Conservation (phyloP, 2,797 vertebrate genomes). For the Acanthis flammea region DNA sequence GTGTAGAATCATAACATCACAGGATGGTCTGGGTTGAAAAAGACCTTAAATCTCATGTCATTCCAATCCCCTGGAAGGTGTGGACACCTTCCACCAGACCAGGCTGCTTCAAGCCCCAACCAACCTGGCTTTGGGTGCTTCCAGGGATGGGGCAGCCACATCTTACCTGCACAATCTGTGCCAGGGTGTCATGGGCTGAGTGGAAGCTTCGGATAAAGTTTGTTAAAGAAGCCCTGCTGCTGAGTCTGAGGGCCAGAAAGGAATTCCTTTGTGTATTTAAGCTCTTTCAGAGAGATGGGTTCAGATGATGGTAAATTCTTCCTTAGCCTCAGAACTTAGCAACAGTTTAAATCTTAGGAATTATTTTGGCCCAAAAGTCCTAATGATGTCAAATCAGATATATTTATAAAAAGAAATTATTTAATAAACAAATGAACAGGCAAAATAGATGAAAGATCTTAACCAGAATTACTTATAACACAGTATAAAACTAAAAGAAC, state of each 20-base stretch:
- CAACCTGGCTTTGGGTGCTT: not conserved
- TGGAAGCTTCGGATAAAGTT: not conserved
- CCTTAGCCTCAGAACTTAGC: not conserved
- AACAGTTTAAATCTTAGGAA: not conserved
- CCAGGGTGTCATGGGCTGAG: not conserved
- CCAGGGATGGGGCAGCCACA: not conserved
- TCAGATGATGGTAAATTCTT: not conserved
- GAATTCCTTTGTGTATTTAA: not conserved
- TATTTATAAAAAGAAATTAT: not conserved
- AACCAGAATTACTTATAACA: not conserved
- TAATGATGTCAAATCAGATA: not conserved
- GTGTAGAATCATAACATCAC: not conserved
- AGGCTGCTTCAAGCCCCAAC: not conserved
- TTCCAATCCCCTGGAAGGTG: not conserved
- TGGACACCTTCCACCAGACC: not conserved
- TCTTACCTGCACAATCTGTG: not conserved
- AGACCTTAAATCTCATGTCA: not conserved
- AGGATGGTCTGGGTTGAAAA: not conserved
- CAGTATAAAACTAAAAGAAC: not conserved
- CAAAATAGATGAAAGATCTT: not conserved
- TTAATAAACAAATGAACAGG: not conserved
- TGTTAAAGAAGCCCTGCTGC: not conserved
- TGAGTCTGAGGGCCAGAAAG: not conserved
- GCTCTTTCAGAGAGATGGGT: not conserved
- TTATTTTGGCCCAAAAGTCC: not conserved